Evolutionary conservation across 2,113 vertebrate species (phyloP), one percentile per base, ranked within the genome.

Genomic region (Vidua macroura): DNA sequence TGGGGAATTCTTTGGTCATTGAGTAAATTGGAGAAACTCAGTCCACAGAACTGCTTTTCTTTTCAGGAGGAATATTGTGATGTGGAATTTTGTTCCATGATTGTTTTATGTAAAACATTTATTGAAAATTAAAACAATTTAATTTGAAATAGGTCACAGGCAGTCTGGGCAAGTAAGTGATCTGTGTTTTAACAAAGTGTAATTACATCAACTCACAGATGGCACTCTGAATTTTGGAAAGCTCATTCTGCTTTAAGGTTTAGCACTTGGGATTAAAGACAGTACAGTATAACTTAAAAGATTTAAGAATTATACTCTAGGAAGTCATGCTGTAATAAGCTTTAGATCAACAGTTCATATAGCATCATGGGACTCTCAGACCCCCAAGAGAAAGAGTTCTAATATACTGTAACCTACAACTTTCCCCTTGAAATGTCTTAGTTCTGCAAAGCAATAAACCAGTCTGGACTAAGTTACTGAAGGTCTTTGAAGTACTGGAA

Each of bases 401-500:
- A 86, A 96, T 76, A 93, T 82, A 79, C 80, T 80, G 87, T 96
- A 97, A 95, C 97, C 98, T 97, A 96, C 97, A 97, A 98, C 98
- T 98, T 98, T 97, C 96, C 95, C 91, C 97, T 97, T 97, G 90
- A 98, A 98, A 98, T 93, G 95, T 98, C 97, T 98, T 96, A 97
- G 98, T 98, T 98, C 98, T 98, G 97, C 33, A 58, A 98, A 98
- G 98, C 98, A 98, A 98, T 99, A 99, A 99, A 99, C 98, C 98
- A 94, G 97, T 98, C 98, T 98, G 98, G 98, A 95, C 98, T 98
- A 98, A 99, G 98, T 99, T 98, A 99, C 98, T 97, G 97, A 96
- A 96, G 93, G 95, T 97, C 98, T 99, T 99, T 99, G 99, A 99
- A 99, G 99, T 99, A 96, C 98, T 97, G 95, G 96, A 98, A 97